These are phyloP conservation scores for Monomorium pharaonis DNA, from an alignment of 1,140 invertebrate genomes.

Conservation along the genomic window DNA sequence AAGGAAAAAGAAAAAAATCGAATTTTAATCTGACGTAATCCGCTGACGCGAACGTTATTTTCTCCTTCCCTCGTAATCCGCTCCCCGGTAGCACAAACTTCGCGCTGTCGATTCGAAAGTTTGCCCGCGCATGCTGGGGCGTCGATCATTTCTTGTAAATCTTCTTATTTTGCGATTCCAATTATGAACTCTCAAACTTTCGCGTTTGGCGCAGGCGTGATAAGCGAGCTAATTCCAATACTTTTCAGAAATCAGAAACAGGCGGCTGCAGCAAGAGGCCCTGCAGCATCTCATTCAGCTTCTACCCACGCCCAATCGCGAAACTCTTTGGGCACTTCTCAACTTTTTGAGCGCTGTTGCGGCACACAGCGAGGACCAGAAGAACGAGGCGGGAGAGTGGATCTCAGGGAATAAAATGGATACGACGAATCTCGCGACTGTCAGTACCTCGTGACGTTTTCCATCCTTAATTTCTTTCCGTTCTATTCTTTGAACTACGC, in stretches of 20 bases:
- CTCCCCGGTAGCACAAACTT: neutral
- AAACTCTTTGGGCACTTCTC: slow-evolving; percentile 93
- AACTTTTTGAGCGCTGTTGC: slow-evolving; percentile 93
- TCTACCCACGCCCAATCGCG: slow-evolving; percentile 93
- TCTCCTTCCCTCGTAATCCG: neutral
- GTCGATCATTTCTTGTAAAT: neutral
- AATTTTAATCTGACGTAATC: neutral
- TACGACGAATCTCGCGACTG: slow-evolving; percentile 94
- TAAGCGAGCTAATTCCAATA: slow-evolving; percentile 8
- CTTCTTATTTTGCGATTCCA: neutral
- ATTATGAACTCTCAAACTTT: neutral
- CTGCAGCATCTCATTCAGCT: slow-evolving; percentile 93
- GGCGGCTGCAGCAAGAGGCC: slow-evolving; percentile 92
- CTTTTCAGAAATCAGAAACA: slow-evolving; percentile 91
- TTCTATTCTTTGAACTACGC: neutral
- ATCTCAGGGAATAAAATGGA: slow-evolving; percentile 97
- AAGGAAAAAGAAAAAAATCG: too few relatives aligned
- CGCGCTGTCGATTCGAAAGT: neutral
- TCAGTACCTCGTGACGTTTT: slow-evolving; percentile 63
- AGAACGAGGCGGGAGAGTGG: slow-evolving; percentile 87
- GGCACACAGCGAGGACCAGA: slow-evolving; percentile 89
- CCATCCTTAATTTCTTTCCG: slow-evolving; percentile 6
- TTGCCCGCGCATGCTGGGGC: too few relatives aligned
- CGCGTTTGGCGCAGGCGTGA: neutral
- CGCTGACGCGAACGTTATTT: neutral